Conservation (phyloP, 2,113 vertebrate species). For the Dissostichus mawsoni region DNA sequence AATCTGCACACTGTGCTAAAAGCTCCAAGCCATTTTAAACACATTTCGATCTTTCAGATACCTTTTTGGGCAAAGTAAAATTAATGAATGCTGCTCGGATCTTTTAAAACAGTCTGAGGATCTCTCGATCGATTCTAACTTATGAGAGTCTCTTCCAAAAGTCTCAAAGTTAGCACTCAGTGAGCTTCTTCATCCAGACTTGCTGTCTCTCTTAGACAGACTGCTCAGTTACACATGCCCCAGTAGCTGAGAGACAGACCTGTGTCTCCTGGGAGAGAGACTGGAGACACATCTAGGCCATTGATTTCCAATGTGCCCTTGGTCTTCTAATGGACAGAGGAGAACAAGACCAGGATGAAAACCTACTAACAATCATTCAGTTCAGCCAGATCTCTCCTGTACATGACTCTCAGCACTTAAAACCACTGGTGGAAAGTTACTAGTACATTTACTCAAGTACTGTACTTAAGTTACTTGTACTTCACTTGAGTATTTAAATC, state of each 20-base stretch:
- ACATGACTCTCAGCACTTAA: conserved; percentile 35
- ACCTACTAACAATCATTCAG: conserved; percentile 37
- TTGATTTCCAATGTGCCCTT: conserved; percentile 72
- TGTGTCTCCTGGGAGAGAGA: conserved; percentile 28
- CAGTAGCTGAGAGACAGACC: conserved; percentile 47
- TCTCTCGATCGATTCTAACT: too few relatives aligned
- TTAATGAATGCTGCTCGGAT: too few relatives aligned
- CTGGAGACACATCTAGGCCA: conserved; percentile 58
- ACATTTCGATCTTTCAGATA: too few relatives aligned
- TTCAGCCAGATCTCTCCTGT: conserved; percentile 8
- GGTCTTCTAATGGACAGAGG: conserved; percentile 58
- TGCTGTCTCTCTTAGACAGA: conserved; percentile 34
- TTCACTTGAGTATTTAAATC: too few relatives aligned
- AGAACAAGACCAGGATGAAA: conserved; percentile 35
- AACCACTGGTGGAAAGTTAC: neutral
- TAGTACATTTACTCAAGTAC: too few relatives aligned
- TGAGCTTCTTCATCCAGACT: conserved; percentile 38
- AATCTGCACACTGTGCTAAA: too few relatives aligned
- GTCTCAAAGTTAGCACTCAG: neutral
- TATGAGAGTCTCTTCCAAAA: too few relatives aligned
- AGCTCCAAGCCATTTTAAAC: too few relatives aligned
- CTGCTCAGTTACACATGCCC: conserved; percentile 44
- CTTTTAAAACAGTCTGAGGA: too few relatives aligned
- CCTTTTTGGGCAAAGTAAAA: too few relatives aligned
- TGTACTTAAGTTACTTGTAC: too few relatives aligned